Evolutionary conservation across 2,113 vertebrate genomes (phyloP), one percentile per base, ranked within the genome.

Genomic region (Oncorhynchus kisutch): DNA sequence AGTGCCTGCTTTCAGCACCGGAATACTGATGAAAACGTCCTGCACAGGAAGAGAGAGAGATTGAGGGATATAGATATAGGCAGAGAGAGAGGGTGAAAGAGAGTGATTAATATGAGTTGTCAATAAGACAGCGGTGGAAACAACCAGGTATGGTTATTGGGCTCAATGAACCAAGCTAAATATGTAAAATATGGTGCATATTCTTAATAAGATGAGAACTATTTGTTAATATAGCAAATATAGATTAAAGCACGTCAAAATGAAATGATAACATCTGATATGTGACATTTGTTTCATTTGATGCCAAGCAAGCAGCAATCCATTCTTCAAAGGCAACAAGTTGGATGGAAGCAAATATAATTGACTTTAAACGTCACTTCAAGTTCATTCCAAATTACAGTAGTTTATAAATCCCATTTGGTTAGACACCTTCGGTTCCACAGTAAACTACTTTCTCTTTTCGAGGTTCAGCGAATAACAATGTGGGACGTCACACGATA

Each of bases 401-500:
- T 18, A 18, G 13, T 16, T 54, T 2, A 54, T 18, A 5, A 54
- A 54, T 54, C 51, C 51, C 14, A 18, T 54, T 18, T 54, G 51
- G 3, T 54, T 54, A 18, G 51, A 54, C 51, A 54, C 51, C 14
- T 54, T 54, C 4, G 20, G 18, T 62, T 22, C 59, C 20, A 62
- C 59, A 62, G 71, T 81, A 72, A 29, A 12, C 3, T 0, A 29
- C 11, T 67, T 16, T 29, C 65, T 27, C 25, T 27, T 72, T 86
- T 67, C 62, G 69, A 77, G 81, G 82, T 84, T 81, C 78, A 84
- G 60, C 11, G 67, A 20, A 78, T 80, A 75, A 87, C 85, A 88
- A 85, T 88, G 73, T 49, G 20, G 11, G 25, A 77, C 81, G 88
- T 89, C 80, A 77, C 13, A 54, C 16, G 74, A 78, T 74, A 80